Evolutionary conservation across 1,140 invertebrate genomes (phyloP), one percentile per base, ranked within the genome.

Genomic region (Zophobas atratus): DNA sequence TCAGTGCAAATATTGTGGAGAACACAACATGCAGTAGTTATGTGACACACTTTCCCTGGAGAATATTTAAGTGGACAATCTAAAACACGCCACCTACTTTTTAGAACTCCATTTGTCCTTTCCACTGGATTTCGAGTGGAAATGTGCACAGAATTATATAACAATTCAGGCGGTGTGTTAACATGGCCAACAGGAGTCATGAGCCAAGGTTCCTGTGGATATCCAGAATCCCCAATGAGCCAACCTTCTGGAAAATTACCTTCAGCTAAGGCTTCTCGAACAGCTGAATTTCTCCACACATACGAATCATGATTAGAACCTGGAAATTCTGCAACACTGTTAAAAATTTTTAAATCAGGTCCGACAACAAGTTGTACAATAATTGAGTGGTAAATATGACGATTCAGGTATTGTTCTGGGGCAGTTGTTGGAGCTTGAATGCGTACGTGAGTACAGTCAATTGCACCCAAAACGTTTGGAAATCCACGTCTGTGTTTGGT

Each of bases 151-250:
- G 53, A n/a, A 34, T 56, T 56, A n/a, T 53, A 53, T n/a, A 53
- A 53, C 49, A 6, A n/a, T 53, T 53, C 49, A 6, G 49, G 5
- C 20, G 20, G 3, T 5, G 49, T 20, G 3, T 2, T 53, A 6
- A 53, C 73, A 74, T 78, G 56, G 2, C 73, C 6, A 6, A 78
- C 48, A 20, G 80, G 77, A 20, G 78, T 80, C 60, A 81, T 57
- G 8, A 80, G 56, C 77, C 75, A 81, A 2, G 77, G 71, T 57
- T 77, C 35, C 60, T 74, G 55, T 20, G 75, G 75, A 39, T 82
- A 82, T 0, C 76, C 80, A 39, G 75, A 79, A 63, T 82, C 81
- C 1, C 81, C 79, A 67, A 80, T 36, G 76, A 83, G 36, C 71
- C 76, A 73, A 5, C 49, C 49, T 20, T 53, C 49, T 6, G 49